Conservation (phyloP, 2,113 vertebrate genomes). For the Trogon surrucura region DNA sequence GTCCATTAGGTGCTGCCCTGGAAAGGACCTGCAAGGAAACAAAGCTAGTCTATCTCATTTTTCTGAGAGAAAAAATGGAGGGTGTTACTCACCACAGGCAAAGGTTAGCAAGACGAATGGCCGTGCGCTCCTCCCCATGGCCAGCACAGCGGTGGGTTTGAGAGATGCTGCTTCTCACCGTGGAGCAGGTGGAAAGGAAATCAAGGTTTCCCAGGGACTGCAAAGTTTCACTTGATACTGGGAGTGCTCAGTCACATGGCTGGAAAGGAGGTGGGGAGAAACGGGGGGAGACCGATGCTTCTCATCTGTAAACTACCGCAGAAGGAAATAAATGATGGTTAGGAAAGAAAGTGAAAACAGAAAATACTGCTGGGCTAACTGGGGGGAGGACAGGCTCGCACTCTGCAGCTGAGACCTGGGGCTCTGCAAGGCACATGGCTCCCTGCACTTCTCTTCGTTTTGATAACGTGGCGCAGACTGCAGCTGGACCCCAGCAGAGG, state of each 20-base stretch:
- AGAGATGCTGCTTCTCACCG: neutral
- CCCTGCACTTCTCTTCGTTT: neutral
- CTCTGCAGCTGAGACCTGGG: neutral
- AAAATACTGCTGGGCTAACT: neutral
- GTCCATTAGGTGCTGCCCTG: neutral
- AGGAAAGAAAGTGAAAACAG: constrained; percentile 10
- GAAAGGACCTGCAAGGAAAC: neutral
- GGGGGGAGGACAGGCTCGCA: neutral
- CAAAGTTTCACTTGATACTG: neutral
- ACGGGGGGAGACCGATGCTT: neutral
- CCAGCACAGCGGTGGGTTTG: neutral
- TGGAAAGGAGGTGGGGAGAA: constrained; percentile 3
- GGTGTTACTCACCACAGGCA: constrained; percentile 36
- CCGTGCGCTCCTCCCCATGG: neutral
- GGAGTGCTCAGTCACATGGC: constrained; percentile 38
- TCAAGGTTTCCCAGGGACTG: neutral
- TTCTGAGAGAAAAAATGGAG: neutral
- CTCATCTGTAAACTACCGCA: neutral
- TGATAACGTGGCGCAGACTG: neutral
- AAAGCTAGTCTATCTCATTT: neutral
- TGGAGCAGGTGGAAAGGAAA: neutral
- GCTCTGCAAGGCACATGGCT: neutral
- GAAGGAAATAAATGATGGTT: neutral
- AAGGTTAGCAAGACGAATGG: neutral
- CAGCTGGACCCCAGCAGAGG: neutral